phyloP scores from a whole-genome alignment of 2,797 vertebrate species.

The Spheniscus humboldti region DNA sequence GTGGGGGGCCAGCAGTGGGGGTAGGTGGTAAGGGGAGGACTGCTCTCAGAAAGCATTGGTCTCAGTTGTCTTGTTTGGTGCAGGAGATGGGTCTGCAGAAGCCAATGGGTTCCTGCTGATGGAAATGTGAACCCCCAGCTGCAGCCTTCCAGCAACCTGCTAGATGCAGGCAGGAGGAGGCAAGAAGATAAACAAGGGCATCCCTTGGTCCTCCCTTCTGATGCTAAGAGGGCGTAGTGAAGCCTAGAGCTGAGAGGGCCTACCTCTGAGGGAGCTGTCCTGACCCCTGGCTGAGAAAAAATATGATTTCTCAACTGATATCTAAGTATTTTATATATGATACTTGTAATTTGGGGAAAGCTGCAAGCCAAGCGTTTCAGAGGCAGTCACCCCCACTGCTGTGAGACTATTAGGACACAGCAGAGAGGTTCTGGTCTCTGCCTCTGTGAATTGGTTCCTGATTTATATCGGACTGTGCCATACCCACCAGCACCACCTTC shows the following conservation, averaged over 20 bases:
- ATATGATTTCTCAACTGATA: not conserved
- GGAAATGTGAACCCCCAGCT: not conserved
- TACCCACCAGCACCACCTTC: not conserved
- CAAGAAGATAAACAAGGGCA: not conserved
- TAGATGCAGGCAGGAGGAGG: not conserved
- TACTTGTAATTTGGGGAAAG: not conserved
- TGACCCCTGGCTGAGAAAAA: not conserved
- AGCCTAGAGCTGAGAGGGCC: not conserved
- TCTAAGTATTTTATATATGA: not conserved
- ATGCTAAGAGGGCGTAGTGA: not conserved
- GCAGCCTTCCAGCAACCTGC: not conserved
- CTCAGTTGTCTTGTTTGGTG: not conserved
- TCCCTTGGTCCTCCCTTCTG: not conserved
- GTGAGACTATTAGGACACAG: not conserved
- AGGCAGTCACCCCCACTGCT: not conserved
- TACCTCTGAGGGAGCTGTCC: not conserved
- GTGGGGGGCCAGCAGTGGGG: not conserved
- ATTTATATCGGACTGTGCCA: rapidly evolving
- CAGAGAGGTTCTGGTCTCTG: not conserved
- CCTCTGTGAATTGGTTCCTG: not conserved
- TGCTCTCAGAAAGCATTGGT: not conserved
- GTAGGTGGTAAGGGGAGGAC: not conserved
- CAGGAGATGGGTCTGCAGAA: not conserved
- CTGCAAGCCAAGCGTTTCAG: not conserved
- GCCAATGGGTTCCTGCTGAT: not conserved